Percentiles rank a stretch among this genome's conserved stretches.
Evolutionary conservation across 92 coral and sea anemone species (phyloP).

Genomic region (Heliopora coerulea): DNA sequence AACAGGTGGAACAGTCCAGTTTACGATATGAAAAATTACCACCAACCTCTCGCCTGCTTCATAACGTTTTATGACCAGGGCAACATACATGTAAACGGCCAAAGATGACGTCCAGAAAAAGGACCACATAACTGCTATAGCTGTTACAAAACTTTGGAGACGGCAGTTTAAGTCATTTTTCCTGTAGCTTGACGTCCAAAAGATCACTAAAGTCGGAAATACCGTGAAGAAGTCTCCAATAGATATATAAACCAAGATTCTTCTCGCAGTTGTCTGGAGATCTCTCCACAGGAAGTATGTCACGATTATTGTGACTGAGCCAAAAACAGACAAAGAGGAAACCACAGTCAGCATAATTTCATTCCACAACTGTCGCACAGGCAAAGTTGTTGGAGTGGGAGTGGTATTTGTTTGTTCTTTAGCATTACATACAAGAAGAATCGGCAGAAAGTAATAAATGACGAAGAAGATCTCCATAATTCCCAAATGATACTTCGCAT

Average conservation of each 20-base stretch:
- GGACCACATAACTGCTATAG: slow-evolving; percentile 78
- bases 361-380: neutral
- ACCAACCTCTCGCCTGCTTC: slow-evolving; percentile 61
- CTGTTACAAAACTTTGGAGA: slow-evolving; percentile 77
- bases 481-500: too few species aligned
- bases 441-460: too few species aligned
- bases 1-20: slow-evolving; percentile 72
- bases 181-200: slow-evolving; percentile 24
- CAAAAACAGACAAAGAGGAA: slow-evolving; percentile 65
- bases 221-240: slow-evolving; percentile 83
- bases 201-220: slow-evolving; percentile 34
- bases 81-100: slow-evolving; percentile 62
- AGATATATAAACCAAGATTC: slow-evolving; percentile 81
- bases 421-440: too few species aligned
- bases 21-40: slow-evolving; percentile 61
- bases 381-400: neutral
- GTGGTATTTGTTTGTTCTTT: too few species aligned
- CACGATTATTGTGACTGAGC: slow-evolving; percentile 62
- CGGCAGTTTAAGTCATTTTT: slow-evolving; percentile 21
- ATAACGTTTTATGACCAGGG: slow-evolving; percentile 50
- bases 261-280: slow-evolving; percentile 67
- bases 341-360: slow-evolving; percentile 6
- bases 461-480: too few species aligned
- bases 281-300: slow-evolving; percentile 85
- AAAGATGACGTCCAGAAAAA: slow-evolving; percentile 91